Evolutionary conservation across 2,113 vertebrate genomes (phyloP).

Genomic region (Prunella himalayana): DNA sequence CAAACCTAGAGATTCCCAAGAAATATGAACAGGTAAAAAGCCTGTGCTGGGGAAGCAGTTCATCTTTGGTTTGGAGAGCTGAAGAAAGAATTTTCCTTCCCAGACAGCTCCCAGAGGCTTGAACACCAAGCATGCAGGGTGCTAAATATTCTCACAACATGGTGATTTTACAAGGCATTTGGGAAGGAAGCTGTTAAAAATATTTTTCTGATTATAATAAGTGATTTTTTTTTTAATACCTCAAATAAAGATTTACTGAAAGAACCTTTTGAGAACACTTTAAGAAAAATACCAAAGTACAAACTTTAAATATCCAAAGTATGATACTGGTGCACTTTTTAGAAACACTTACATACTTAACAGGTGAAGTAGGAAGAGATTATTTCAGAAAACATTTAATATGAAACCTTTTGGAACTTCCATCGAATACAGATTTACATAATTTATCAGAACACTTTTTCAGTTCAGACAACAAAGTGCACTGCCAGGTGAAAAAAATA

Average conservation of each 20-base stretch:
- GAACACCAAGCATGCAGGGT: not conserved
- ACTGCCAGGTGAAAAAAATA: constrained; percentile 31
- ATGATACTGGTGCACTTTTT: constrained; percentile 8
- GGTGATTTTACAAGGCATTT: not conserved
- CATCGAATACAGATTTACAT: constrained; percentile 55
- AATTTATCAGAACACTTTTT: constrained; percentile 45
- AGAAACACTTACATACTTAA: constrained; percentile 49
- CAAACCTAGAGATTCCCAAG: not conserved
- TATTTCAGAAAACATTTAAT: constrained; percentile 65
- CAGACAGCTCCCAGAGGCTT: not conserved
- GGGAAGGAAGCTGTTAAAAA: constrained; percentile 33
- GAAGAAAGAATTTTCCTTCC: not conserved
- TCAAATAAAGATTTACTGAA: constrained; percentile 11
- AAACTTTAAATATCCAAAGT: constrained; percentile 22
- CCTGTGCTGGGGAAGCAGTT: not conserved
- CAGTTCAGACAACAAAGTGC: constrained; percentile 53
- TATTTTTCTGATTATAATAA: not conserved
- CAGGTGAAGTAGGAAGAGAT: constrained; percentile 52
- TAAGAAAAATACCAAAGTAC: not conserved
- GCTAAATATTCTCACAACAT: not conserved
- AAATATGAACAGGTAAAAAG: not conserved
- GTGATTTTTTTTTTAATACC: not conserved
- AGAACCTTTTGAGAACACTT: constrained; percentile 12
- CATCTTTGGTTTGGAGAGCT: not conserved
- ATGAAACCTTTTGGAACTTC: constrained; percentile 58